Conservation (phyloP, 2,113 vertebrate genomes). For the Rana temporaria region DNA sequence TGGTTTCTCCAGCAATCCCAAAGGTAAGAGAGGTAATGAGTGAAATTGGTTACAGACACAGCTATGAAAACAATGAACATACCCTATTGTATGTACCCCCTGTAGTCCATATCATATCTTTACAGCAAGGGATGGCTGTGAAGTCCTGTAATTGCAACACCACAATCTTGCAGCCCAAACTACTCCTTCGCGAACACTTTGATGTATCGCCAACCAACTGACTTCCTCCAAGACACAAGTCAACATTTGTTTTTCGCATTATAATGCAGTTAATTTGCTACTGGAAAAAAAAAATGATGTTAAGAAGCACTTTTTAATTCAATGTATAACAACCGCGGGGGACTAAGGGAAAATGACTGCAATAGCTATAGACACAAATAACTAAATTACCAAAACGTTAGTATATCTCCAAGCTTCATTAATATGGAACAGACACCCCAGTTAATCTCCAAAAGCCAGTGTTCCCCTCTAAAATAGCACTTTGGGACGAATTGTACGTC, state of each 20-base stretch:
- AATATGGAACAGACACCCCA: slow-evolving; percentile 85
- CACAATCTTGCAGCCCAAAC: slow-evolving; percentile 66
- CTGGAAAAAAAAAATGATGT: slow-evolving; percentile 77
- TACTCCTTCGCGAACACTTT: slow-evolving; percentile 75
- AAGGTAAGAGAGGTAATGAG: slow-evolving; percentile 20
- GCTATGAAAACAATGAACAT: slow-evolving; percentile 15
- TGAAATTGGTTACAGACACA: slow-evolving; percentile 36
- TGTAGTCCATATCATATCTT: slow-evolving; percentile 48
- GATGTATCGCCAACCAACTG: slow-evolving; percentile 79
- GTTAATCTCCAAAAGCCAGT: slow-evolving; percentile 87
- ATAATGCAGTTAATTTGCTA: slow-evolving; percentile 80
- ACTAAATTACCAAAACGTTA: slow-evolving; percentile 87
- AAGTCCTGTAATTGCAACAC: slow-evolving; percentile 56
- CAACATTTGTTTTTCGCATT: slow-evolving; percentile 88
- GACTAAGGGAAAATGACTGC: slow-evolving; percentile 82
- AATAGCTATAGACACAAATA: slow-evolving; percentile 84
- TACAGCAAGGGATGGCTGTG: slow-evolving; percentile 21
- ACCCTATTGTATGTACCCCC: slow-evolving; percentile 20
- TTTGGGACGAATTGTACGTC: slow-evolving; percentile 86
- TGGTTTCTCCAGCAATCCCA: neutral
- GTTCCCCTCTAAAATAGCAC: slow-evolving; percentile 86
- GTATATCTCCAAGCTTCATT: slow-evolving; percentile 83
- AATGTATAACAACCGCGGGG: slow-evolving; percentile 81
- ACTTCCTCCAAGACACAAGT: slow-evolving; percentile 80
- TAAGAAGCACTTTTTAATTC: slow-evolving; percentile 84